Evolutionary conservation across 2,797 vertebrate genomes (phyloP).

Genomic region (Poeciliopsis gracilis): DNA sequence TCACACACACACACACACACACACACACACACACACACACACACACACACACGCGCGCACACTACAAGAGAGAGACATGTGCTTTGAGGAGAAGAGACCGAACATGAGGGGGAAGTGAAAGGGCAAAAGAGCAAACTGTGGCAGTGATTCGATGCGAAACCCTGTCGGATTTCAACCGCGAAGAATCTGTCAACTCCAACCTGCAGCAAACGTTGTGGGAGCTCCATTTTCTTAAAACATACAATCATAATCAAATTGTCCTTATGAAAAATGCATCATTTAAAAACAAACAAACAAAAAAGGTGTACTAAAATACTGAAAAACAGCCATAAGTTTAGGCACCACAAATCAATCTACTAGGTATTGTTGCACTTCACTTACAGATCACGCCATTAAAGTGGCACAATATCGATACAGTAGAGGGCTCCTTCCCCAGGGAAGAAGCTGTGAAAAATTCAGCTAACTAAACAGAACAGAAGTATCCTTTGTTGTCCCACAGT

Average conservation of each 20-base stretch:
- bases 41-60: slow-evolving; percentile 19
- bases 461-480: background rate
- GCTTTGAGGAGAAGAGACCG: slow-evolving; percentile 40
- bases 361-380: slow-evolving; percentile 74
- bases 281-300: slow-evolving; percentile 6
- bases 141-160: slow-evolving; percentile 30
- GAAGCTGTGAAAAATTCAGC: slow-evolving; percentile 42
- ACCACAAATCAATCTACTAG: slow-evolving; percentile 73
- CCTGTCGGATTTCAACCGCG: slow-evolving; percentile 18
- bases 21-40: slow-evolving; percentile 16
- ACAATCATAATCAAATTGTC: slow-evolving; percentile 61
- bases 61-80: slow-evolving; percentile 29
- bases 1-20: slow-evolving; percentile 12
- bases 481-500: background rate
- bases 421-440: slow-evolving; percentile 38
- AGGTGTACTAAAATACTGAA: slow-evolving; percentile 40
- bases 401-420: slow-evolving; percentile 75
- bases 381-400: slow-evolving; percentile 76
- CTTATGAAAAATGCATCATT: slow-evolving; percentile 53
- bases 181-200: slow-evolving; percentile 55
- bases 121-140: slow-evolving; percentile 24
- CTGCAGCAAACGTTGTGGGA: slow-evolving; percentile 48
- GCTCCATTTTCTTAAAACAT: slow-evolving; percentile 56
- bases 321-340: slow-evolving; percentile 66
- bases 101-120: slow-evolving; percentile 25